Conservation (phyloP, 2,113 vertebrate species). For the Penelope pileata region DNA sequence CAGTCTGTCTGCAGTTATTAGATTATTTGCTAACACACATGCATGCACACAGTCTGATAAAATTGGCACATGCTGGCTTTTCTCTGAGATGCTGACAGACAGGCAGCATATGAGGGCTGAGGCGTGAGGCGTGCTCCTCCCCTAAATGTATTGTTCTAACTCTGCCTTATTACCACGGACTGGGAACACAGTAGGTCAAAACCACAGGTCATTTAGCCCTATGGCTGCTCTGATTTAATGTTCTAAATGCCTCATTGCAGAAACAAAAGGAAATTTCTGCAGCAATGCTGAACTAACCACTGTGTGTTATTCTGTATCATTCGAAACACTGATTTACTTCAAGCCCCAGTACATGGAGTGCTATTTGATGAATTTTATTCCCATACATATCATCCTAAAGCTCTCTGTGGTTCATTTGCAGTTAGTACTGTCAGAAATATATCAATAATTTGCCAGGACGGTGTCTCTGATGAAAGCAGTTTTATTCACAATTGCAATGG, state of each 20-base stretch:
- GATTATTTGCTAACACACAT: constrained; percentile 38
- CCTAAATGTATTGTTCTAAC: not conserved
- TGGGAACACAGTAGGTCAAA: not conserved
- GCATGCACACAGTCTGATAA: not conserved
- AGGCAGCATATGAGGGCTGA: not conserved
- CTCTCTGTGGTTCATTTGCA: not conserved
- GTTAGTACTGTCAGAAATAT: too few species aligned
- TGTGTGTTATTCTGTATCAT: not conserved
- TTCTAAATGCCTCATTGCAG: not conserved
- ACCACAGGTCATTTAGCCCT: not conserved
- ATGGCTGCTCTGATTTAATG: not conserved
- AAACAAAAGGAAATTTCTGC: constrained; percentile 2
- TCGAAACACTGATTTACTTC: constrained; percentile 8
- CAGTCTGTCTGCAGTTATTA: constrained; percentile 5
- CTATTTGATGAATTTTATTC: not conserved
- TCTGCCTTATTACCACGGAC: not conserved
- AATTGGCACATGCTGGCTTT: not conserved
- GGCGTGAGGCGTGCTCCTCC: not conserved
- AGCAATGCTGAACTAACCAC: not conserved
- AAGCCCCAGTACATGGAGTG: not conserved
- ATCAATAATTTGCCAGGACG: too few species aligned
- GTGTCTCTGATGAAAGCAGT: too few species aligned
- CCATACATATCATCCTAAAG: not conserved
- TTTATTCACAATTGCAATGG: too few species aligned
- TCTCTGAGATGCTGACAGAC: not conserved